Conservation (phyloP, 2,797 vertebrate species). For the Nannoperca obscura region DNA sequence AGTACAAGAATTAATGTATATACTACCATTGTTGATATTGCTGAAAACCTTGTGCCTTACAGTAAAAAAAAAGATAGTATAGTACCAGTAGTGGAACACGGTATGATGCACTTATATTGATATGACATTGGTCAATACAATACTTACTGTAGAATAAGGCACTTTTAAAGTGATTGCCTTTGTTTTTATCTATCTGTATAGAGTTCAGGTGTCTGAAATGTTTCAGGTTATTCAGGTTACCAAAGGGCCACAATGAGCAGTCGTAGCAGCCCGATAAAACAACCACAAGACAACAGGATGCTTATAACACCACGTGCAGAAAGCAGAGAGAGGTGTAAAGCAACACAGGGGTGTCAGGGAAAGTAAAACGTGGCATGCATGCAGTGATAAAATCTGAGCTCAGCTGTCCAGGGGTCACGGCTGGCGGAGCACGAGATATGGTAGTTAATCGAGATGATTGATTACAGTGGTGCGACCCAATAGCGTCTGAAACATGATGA, state of each 20-base stretch:
- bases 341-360: constrained; percentile 65
- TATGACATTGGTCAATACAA: background rate
- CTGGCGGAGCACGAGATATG: constrained; percentile 78
- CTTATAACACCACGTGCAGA: constrained; percentile 55
- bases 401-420: constrained; percentile 82
- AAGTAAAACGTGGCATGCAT: constrained; percentile 71
- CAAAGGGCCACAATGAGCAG: constrained; percentile 57
- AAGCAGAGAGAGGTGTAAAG: constrained; percentile 57
- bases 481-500: constrained; percentile 68
- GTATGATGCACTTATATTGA: background rate
- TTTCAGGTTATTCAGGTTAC: constrained; percentile 61
- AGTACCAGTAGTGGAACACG: too few species aligned
- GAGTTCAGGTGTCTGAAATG: constrained; percentile 32
- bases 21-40: background rate
- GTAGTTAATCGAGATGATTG: constrained; percentile 84
- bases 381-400: constrained; percentile 80
- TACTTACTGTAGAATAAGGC: background rate
- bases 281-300: constrained; percentile 63
- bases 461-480: constrained; percentile 69
- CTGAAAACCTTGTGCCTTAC: background rate
- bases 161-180: background rate
- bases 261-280: constrained; percentile 64
- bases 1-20: too few species aligned
- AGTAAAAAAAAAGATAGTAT: background rate
- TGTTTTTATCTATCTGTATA: constrained; percentile 5